Base-by-base conservation (phyloP, 2,888 invertebrate species). In the Lutraria lutraria region DNA sequence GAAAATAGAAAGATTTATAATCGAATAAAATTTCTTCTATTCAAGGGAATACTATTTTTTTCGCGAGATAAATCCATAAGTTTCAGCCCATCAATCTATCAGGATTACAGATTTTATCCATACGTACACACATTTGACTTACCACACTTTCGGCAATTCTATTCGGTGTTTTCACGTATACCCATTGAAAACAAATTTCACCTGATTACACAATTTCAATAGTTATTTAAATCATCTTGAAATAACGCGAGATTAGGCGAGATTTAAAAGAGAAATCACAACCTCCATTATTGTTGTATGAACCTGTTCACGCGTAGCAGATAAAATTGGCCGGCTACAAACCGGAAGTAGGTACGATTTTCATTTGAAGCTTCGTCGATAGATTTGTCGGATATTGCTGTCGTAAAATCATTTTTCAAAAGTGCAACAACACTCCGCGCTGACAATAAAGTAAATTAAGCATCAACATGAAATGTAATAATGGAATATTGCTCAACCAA, bases 11-110 rank as follows among this genome's bases (percentile, higher is more conserved):
- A 29, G 84, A 81, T 87, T 85, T 84, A 87, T 87, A 85, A 89
- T 89, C 89, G 76, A 87, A 89, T 87, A 85, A 84, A 87, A 76
- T 85, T 84, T 81, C 86, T 52, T 72, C 82, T 76, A 63, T 81
- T 31, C 52, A 52, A 31, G 60, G 56, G 80, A 84, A 89, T 89
- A 72, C 85, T 89, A 81, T 87, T 87, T 89, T 87, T 85, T 86
- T 56, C 29, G 84, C 87, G 85, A 72, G 83, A 53, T 81, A 84
- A 85, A 89, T 53, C 68, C 34, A 52, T 54, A 80, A 87, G 83
- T 72, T 54, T 79, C 81, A 21, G 54, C 54, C n/a, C 87, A 89
- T 87, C 89, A 72, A 89, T 89, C 89, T 81, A 87, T 43, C 8
- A 56, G 87, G 87, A 85, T 87, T 88, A 88, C n/a, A 19, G n/a